These are phyloP conservation scores for Embidobia sp. DNA, from an alignment of 2,888 invertebrate species.

Conservation along the genomic window DNA sequence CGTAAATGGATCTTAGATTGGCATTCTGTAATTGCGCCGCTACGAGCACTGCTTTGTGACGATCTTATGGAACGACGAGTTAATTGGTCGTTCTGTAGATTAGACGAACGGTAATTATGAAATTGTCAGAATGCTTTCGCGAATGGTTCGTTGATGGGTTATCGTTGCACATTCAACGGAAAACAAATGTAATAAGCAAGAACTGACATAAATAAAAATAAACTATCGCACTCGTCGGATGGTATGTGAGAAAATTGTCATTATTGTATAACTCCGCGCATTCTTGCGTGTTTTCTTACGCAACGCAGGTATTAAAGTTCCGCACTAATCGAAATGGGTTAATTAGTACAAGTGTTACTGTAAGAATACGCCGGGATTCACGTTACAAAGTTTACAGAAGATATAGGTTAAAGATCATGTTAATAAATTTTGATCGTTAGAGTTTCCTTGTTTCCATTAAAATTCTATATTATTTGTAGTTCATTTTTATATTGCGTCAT, in stretches of 20 bases:
- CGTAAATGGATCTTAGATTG: constrained; percentile 51
- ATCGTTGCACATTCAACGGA: constrained; percentile 31
- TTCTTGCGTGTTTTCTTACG: constrained; percentile 1
- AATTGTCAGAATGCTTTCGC: constrained; percentile 67
- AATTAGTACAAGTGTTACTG: background rate
- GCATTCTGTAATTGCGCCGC: constrained; percentile 64
- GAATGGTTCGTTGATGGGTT: constrained; percentile 57
- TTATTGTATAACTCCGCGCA: constrained; percentile 22
- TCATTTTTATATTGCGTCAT: too few species aligned
- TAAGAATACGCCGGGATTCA: too few species aligned
- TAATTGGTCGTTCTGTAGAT: constrained; percentile 68
- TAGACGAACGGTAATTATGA: constrained; percentile 69
- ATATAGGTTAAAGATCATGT: too few species aligned
- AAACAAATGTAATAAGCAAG: constrained; percentile 46
- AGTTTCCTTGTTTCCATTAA: too few species aligned
- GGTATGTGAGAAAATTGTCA: constrained; percentile 36
- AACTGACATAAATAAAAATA: constrained; percentile 29
- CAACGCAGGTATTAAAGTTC: background rate
- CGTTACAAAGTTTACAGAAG: too few species aligned
- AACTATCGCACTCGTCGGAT: background rate
- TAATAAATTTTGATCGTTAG: too few species aligned
- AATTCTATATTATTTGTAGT: too few species aligned
- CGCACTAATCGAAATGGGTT: too few species aligned
- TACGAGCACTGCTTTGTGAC: constrained; percentile 57
- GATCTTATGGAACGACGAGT: constrained; percentile 65